Evolutionary conservation across 2,797 vertebrate species (phyloP).

Genomic region (Chelidonichthys spinosus): DNA sequence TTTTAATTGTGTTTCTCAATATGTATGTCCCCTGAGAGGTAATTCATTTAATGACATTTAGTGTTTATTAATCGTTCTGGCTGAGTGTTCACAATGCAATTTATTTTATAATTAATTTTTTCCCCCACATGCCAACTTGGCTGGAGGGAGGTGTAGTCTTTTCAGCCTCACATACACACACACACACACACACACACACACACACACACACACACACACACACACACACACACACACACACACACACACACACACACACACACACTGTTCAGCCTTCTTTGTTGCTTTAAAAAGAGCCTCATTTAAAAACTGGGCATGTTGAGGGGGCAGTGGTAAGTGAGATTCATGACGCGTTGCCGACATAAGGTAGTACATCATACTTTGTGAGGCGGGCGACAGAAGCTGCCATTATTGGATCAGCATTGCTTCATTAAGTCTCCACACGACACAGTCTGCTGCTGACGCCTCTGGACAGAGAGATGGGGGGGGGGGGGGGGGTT

Average conservation of each 20-base stretch:
- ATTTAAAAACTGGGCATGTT: constrained; percentile 47
- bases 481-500: constrained; percentile 2
- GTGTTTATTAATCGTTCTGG: constrained; percentile 43
- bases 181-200: constrained; percentile 4
- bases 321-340: constrained; percentile 53
- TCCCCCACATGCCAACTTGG: constrained; percentile 10
- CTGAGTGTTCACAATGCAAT: constrained; percentile 25
- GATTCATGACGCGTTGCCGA: constrained; percentile 40
- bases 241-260: not conserved
- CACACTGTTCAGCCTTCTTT: constrained; percentile 12
- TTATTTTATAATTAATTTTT: not conserved
- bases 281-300: constrained; percentile 28
- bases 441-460: constrained; percentile 53
- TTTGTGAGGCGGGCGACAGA: constrained; percentile 62
- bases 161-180: not conserved
- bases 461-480: constrained; percentile 56
- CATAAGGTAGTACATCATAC: constrained; percentile 59
- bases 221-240: not conserved
- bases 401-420: constrained; percentile 75
- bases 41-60: constrained; percentile 45
- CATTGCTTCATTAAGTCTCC: constrained; percentile 75
- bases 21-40: constrained; percentile 22
- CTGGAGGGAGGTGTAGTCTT: not conserved
- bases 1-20: not conserved
- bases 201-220: not conserved